Base-by-base conservation (phyloP, 2,113 vertebrate species). In the Spea multiplicata region DNA sequence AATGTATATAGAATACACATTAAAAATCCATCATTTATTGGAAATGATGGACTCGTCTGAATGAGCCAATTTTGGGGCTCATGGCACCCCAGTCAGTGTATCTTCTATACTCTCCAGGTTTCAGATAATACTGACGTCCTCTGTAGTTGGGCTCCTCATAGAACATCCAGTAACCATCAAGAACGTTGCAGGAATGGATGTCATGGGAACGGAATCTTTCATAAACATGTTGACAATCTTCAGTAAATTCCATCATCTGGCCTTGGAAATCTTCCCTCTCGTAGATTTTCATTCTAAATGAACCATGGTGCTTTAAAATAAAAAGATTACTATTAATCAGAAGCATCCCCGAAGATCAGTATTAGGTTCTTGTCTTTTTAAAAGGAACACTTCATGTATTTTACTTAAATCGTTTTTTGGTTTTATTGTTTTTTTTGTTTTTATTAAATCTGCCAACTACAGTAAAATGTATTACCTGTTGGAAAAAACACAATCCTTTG, bases 171-270 rank as follows among this genome's bases (percentile, higher is more conserved):
- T 86, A 92, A 82, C 90, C 91, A 53, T 92, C 88, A 86, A 93
- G 90, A 66, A 91, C 87, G 4, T 84, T 92, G 83, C 94, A 96
- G 84, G 96, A 96, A 1, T 96, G 88, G 81, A 97, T 88, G 87
- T 97, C 95, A 1, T 91, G 88, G 88, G 93, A 86, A 84, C 89
- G 93, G 84, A 94, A 93, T 53, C 93, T 93, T 68, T 98, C 94
- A 90, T 92, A 86, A 66, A 95, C 55, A 0, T 95, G 96, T 66
- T 95, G 93, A 65, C 97, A 98, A 80, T 98, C 97, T 73, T 97
- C 95, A 0, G 86, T 92, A 82, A 89, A 89, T 84, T 97, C 95
- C 0, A 92, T 90, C 86, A 91, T 94, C 88, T 96, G 94, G 66
- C 95, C 95, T 0, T 85, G 97, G 86, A 92, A 84, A n/a, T 69